Conservation (phyloP, 2,888 invertebrate genomes). For the Clusia tigrina region DNA sequence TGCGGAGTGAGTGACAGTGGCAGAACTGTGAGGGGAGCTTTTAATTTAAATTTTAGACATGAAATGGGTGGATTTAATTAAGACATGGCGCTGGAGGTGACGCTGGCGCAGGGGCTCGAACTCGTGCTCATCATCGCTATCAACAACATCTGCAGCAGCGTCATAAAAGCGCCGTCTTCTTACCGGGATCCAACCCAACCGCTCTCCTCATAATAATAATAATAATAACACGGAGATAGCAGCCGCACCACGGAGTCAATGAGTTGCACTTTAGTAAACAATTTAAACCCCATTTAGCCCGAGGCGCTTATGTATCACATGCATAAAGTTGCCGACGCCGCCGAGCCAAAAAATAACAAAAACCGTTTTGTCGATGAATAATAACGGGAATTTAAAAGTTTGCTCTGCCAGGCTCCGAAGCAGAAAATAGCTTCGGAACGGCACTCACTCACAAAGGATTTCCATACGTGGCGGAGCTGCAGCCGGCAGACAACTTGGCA, state of each 20-base stretch:
- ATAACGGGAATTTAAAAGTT: slow-evolving; percentile 17
- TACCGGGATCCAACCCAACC: too few species aligned
- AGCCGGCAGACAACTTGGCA: too few species aligned
- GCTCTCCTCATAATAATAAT: too few species aligned
- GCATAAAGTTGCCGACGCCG: not conserved
- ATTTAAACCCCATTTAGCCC: not conserved
- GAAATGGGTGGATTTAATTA: slow-evolving; percentile 29
- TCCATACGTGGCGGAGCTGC: not conserved
- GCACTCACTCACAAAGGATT: not conserved
- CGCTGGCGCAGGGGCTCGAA: not conserved
- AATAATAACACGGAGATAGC: not conserved
- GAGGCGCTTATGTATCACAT: not conserved
- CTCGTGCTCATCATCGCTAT: not conserved
- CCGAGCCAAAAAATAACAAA: too few species aligned
- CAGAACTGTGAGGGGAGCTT: not conserved
- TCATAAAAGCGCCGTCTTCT: too few species aligned
- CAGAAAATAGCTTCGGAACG: slow-evolving; percentile 7
- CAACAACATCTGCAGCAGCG: not conserved
- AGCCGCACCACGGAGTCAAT: not conserved
- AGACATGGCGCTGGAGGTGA: slow-evolving; percentile 11
- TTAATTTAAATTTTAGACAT: slow-evolving; percentile 22
- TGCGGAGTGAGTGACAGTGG: not conserved
- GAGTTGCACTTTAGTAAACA: not conserved
- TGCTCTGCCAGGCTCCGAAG: slow-evolving; percentile 11
- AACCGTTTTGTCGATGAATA: slow-evolving; percentile 7